phyloP scores from a whole-genome alignment of 2,113 vertebrate genomes.

The Rhea pennata region DNA sequence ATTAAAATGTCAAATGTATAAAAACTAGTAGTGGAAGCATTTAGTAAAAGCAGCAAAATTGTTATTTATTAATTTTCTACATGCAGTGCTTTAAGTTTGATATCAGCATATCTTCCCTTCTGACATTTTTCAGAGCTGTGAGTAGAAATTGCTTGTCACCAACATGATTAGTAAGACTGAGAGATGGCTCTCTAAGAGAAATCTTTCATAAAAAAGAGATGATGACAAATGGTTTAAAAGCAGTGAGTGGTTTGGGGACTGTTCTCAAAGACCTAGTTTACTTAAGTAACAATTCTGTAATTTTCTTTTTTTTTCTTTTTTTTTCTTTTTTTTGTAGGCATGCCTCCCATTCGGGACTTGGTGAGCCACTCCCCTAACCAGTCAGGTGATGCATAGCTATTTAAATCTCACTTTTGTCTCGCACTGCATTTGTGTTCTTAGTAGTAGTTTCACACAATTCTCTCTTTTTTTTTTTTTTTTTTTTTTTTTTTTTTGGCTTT shows the following conservation, averaged over 20 bases:
- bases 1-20: background rate
- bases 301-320: constrained; percentile 70
- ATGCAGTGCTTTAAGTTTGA: background rate
- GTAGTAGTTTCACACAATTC: background rate
- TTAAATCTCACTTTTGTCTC: constrained; percentile 46
- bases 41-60: background rate
- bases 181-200: background rate
- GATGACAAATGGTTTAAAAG: background rate
- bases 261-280: background rate
- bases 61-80: background rate
- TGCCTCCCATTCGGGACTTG: constrained; percentile 97
- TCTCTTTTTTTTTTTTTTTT: background rate
- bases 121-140: background rate
- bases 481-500: background rate
- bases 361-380: constrained; percentile 97
- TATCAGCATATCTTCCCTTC: background rate
- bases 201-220: background rate
- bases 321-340: constrained; percentile 79
- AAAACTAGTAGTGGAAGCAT: background rate
- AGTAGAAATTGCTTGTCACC: accelerated
- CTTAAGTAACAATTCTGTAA: constrained; percentile 44
- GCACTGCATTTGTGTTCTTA: background rate
- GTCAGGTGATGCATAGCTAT: constrained; percentile 85
- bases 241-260: background rate
- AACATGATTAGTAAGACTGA: background rate